These are phyloP conservation scores for Psilopsiagon aurifrons DNA, from an alignment of 2,113 vertebrate genomes.

Conservation along the genomic window DNA sequence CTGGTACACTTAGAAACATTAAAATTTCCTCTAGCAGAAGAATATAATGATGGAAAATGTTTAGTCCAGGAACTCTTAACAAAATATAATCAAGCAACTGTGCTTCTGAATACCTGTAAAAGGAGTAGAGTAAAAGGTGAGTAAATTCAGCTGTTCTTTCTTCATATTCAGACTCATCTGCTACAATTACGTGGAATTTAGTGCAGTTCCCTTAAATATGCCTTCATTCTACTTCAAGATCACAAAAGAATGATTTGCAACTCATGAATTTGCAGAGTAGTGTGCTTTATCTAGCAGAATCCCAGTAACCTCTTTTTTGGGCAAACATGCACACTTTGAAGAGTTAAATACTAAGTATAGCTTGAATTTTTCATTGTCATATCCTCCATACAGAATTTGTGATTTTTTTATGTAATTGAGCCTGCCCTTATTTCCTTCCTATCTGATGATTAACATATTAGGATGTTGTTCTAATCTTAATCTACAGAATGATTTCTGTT, in stretches of 20 bases:
- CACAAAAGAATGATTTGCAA: not conserved
- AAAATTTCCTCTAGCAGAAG: constrained; percentile 39
- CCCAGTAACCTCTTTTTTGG: not conserved
- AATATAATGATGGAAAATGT: constrained; percentile 38
- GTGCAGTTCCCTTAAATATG: not conserved
- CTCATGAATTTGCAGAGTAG: not conserved
- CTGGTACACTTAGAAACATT: constrained; percentile 83
- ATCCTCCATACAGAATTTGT: not conserved
- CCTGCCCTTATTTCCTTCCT: not conserved
- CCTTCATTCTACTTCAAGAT: not conserved
- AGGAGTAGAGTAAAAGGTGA: constrained; percentile 68
- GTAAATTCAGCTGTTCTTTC: constrained; percentile 1
- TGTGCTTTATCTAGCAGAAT: not conserved
- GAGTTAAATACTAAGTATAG: not conserved
- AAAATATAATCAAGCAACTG: constrained; percentile 74
- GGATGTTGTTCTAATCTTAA: not conserved
- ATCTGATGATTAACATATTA: not conserved
- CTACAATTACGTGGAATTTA: not conserved
- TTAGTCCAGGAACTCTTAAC: constrained; percentile 77
- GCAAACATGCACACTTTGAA: not conserved
- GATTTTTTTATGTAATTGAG: not conserved
- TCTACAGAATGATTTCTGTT: not conserved
- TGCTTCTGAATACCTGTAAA: constrained; percentile 60
- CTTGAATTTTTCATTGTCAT: not conserved
- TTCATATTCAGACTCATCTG: not conserved